Percentiles rank a stretch among this genome's conserved stretches.
Evolutionary conservation across 1,140 invertebrate genomes (phyloP).

Genomic region (Drosophila sp.): DNA sequence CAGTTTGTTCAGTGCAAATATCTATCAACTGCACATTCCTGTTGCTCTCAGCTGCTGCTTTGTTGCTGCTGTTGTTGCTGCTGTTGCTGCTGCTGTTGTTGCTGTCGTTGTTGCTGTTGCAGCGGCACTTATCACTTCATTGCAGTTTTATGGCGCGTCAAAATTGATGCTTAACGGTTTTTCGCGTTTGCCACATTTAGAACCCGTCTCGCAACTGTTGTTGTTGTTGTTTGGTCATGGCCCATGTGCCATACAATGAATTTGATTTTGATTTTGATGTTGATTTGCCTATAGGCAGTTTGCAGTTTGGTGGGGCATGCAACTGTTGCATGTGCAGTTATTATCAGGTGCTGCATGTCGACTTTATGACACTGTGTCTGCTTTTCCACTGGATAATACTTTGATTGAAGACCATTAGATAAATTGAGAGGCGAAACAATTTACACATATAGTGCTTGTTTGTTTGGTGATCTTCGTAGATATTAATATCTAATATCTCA

Average conservation of each 20-base stretch:
- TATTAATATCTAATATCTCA: too few relatives aligned
- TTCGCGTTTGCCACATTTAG: constrained; percentile 78
- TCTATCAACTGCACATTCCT: constrained; percentile 77
- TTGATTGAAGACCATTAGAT: constrained; percentile 12
- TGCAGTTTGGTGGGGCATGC: constrained; percentile 5
- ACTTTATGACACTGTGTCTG: constrained; percentile 13
- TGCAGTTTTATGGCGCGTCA: constrained; percentile 83
- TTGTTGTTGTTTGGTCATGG: constrained; percentile 29
- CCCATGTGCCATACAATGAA: constrained; percentile 66
- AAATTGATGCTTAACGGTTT: constrained; percentile 83
- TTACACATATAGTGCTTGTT: background rate
- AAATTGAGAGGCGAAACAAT: background rate
- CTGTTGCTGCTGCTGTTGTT: constrained; percentile 38
- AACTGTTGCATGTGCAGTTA: constrained; percentile 66
- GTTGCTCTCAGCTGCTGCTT: constrained; percentile 40
- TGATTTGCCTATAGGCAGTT: constrained; percentile 47
- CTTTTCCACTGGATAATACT: background rate
- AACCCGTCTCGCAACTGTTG: constrained; percentile 41
- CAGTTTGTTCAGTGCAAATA: constrained; percentile 45
- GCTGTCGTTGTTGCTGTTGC: constrained; percentile 30
- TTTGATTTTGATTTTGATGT: constrained; percentile 69
- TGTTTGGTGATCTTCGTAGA: too few relatives aligned
- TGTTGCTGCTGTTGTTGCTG: constrained; percentile 18
- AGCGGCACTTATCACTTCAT: constrained; percentile 81
- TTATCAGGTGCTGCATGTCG: constrained; percentile 6